Conservation (phyloP, 2,888 invertebrate species). For the Andrena bicolor region DNA sequence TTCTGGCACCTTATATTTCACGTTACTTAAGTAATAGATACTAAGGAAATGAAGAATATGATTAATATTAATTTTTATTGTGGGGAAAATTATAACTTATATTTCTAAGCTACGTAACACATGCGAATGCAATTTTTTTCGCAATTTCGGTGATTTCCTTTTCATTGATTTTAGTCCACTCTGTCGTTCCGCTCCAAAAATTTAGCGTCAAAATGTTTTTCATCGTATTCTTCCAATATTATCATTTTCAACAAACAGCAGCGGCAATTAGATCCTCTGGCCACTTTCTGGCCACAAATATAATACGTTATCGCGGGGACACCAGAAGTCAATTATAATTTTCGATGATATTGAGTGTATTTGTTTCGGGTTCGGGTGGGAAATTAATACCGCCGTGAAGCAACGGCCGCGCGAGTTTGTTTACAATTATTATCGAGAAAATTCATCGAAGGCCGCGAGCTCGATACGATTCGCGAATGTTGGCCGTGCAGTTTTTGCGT, state of each 20-base stretch:
- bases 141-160: no score
- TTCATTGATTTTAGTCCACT: no score
- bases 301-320: conserved; percentile 40
- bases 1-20: no score
- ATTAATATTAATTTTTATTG: no score
- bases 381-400: conserved; percentile 43
- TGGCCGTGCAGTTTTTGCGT: conserved; percentile 46
- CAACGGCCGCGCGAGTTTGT: conserved; percentile 41
- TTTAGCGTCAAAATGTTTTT: no score
- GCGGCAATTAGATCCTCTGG: conserved; percentile 1
- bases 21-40: no score
- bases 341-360: conserved; percentile 41
- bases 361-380: not conserved
- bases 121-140: no score
- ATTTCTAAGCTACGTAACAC: no score
- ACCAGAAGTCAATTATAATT: conserved; percentile 56
- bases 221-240: not conserved
- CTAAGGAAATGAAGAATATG: no score
- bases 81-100: no score
- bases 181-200: no score
- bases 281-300: conserved; percentile 11
- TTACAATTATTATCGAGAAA: conserved; percentile 63
- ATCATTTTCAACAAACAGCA: not conserved
- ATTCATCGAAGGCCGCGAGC: conserved; percentile 48
- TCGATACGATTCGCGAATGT: conserved; percentile 40